Evolutionary conservation across 2,113 vertebrate species (phyloP).

Genomic region (Triplophysa rosa): DNA sequence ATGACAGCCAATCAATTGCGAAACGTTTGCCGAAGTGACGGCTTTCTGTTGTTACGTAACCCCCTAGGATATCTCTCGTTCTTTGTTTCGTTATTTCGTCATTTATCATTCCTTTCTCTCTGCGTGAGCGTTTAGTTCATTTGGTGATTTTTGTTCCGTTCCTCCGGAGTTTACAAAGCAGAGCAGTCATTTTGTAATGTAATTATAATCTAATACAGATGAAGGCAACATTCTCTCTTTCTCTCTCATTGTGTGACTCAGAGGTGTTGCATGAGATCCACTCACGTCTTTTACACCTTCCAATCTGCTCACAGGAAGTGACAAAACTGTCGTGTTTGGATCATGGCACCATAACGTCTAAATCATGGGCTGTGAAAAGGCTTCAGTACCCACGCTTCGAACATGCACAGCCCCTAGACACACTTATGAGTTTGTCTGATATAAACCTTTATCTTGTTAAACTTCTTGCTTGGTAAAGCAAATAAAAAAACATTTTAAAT

Average conservation of each 20-base stretch:
- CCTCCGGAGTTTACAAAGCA: background rate
- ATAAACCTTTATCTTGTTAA: background rate
- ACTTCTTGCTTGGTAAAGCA: too few species aligned
- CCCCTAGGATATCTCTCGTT: background rate
- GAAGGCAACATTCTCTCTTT: background rate
- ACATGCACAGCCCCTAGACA: background rate
- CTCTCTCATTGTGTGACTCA: constrained; percentile 25
- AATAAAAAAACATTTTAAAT: too few species aligned
- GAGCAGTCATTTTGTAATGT: background rate
- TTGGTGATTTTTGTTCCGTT: background rate
- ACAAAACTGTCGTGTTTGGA: constrained; percentile 13
- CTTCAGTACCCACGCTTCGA: constrained; percentile 13
- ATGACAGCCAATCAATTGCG: constrained; percentile 27
- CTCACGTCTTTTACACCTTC: constrained; percentile 33
- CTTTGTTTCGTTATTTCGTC: constrained; percentile 10
- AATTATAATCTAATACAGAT: constrained; percentile 21
- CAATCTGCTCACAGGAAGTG: constrained; percentile 29
- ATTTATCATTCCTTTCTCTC: constrained; percentile 18
- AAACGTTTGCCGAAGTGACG: constrained; percentile 1
- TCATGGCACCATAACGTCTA: constrained; percentile 15
- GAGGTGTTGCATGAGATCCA: constrained; percentile 27
- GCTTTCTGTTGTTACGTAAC: constrained; percentile 10
- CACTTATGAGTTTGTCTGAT: background rate
- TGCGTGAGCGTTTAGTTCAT: background rate
- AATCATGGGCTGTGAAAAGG: constrained; percentile 21